Conservation (phyloP, 2,113 vertebrate species). For the Trematomus loennbergii region DNA sequence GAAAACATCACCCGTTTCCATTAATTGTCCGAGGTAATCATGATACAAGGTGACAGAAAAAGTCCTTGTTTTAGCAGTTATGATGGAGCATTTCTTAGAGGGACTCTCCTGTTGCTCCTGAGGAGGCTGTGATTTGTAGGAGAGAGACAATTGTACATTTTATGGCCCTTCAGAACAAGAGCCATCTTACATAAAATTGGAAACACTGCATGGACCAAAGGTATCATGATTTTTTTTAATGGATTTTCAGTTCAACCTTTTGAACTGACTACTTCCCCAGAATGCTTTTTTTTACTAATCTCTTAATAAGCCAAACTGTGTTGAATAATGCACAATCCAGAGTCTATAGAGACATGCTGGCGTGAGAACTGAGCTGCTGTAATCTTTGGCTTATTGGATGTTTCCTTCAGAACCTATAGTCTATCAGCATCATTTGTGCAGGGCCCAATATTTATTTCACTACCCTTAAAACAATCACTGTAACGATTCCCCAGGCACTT, state of each 20-base stretch:
- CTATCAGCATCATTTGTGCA: conserved; percentile 43
- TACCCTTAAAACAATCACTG: conserved; percentile 50
- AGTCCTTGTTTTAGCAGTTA: conserved; percentile 2
- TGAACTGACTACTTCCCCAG: not conserved
- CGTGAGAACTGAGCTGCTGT: conserved; percentile 74
- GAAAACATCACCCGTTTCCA: conserved; percentile 46
- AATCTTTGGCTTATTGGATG: conserved; percentile 67
- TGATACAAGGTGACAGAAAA: conserved; percentile 24
- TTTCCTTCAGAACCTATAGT: conserved; percentile 55
- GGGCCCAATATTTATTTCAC: conserved; percentile 56
- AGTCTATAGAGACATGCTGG: conserved; percentile 67
- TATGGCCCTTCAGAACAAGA: conserved; percentile 42
- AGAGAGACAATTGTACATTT: conserved; percentile 23
- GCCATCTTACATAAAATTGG: conserved; percentile 29
- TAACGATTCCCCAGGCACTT: conserved; percentile 25
- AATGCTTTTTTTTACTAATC: conserved; percentile 32
- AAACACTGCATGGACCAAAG: conserved; percentile 23
- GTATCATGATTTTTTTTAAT: not conserved
- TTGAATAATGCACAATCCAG: conserved; percentile 45
- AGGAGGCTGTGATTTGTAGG: conserved; percentile 60
- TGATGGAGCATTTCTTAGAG: conserved; percentile 28
- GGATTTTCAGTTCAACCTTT: not conserved
- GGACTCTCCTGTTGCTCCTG: conserved; percentile 7
- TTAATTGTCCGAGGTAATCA: conserved; percentile 64
- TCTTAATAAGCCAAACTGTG: conserved; percentile 37